Base-by-base conservation (phyloP, 2,113 vertebrate species). In the Podiceps cristatus region DNA sequence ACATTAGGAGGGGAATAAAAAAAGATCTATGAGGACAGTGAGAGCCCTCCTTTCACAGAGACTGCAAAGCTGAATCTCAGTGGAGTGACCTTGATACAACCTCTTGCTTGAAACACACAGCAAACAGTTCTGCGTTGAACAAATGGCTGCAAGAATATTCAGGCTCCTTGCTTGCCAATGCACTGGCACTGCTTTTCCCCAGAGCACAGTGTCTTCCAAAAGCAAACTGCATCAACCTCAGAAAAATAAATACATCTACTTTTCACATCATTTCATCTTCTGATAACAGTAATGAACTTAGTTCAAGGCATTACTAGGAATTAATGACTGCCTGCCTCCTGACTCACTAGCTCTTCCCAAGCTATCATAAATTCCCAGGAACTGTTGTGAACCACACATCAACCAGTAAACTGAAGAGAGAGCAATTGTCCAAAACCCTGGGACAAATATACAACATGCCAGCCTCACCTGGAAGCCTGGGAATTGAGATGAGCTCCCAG, bases 271-370 rank as follows among this genome's bases (percentile, higher is more conserved):
- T 95, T 96, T 93, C 68, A 76, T 96, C 96, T 93, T 92, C 72
- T 86, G 87, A 83, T 95, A 96, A 95, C 69, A 73, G 67, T 96
- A 94, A 95, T 90, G 78, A 97, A 80, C 93, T 97, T 90, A 50
- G 68, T 87, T 58, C 62, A 71, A 86, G 89, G 90, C 78, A 67
- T 93, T 96, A 90, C 73, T 92, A 86, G 93, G 90, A 96, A 96
- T 96, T 96, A 97, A 96, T 95, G 94, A 80, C 94, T 86, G 88
- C 85, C 73, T 96, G 85, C 73, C 64, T 91, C 73, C 90, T 93
- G 91, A 89, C 69, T 95, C 86, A 88, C 81, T 91, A 85, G 86
- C 79, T 89, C 88, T 90, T 93, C 67, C 67, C 40, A 28, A 75
- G 78, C 72, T 63, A 16, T 71, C 90, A 91, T 94, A 75, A 96